Evolutionary conservation across 1,140 invertebrate species (phyloP).

Genomic region (Trigoniulus corallinus): DNA sequence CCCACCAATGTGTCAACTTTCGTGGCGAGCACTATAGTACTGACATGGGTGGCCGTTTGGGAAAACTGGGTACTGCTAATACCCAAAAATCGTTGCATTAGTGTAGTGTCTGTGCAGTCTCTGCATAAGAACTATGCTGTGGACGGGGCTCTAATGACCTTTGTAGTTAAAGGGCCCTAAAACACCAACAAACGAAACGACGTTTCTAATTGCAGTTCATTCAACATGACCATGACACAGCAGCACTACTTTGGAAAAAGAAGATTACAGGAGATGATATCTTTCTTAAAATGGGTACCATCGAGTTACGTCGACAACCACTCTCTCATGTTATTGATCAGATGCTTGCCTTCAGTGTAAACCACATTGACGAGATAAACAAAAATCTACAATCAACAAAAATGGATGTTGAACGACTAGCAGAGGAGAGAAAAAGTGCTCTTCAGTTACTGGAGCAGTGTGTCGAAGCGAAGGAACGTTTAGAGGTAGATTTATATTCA

Average conservation of each 20-base stretch:
- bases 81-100: no score
- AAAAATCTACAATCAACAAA: not conserved
- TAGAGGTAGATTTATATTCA: not conserved
- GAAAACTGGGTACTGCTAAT: no score
- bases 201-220: not conserved
- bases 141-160: no score
- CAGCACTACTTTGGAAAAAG: not conserved
- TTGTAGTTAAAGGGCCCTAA: not conserved
- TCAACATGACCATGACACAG: not conserved
- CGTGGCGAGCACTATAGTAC: no score
- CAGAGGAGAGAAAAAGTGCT: not conserved
- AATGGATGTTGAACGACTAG: not conserved
- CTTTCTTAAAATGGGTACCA: not conserved
- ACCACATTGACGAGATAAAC: not conserved
- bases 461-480: not conserved
- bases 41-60: no score
- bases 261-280: not conserved
- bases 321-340: not conserved
- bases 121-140: no score
- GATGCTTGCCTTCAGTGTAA: not conserved
- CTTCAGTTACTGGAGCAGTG: not conserved
- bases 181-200: not conserved
- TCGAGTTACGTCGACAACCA: not conserved
- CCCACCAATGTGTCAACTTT: no score
- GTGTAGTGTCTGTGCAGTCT: no score